These are phyloP conservation scores for Synanthedon andrenaeformis DNA, from an alignment of 2,888 invertebrate species.

Conservation along the genomic window DNA sequence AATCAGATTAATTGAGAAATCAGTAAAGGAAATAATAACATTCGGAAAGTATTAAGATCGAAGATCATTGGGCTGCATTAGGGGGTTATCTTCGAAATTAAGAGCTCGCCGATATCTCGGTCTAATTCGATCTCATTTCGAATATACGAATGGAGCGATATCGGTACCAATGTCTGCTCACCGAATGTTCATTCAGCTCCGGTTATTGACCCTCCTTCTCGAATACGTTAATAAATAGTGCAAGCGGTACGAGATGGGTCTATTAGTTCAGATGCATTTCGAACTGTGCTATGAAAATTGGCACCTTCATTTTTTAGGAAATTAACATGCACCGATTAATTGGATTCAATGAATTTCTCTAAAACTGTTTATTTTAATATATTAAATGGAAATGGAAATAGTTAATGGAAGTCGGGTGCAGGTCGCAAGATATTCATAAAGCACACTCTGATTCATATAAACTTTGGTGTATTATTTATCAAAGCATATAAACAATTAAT, in stretches of 20 bases:
- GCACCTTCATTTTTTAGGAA: slow-evolving; percentile 2
- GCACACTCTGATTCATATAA: too few relatives aligned
- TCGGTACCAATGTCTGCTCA: slow-evolving; percentile 18
- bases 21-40: slow-evolving; percentile 3
- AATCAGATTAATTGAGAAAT: neutral
- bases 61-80: slow-evolving; percentile 44
- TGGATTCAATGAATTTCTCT: neutral
- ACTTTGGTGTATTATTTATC: too few relatives aligned
- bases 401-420: too few relatives aligned
- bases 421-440: too few relatives aligned
- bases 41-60: slow-evolving; percentile 14
- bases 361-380: too few relatives aligned
- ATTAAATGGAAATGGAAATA: too few relatives aligned
- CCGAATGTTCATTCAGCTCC: slow-evolving; percentile 25
- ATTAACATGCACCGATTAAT: slow-evolving; percentile 3
- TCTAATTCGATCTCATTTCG: slow-evolving; percentile 54
- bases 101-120: slow-evolving; percentile 48
- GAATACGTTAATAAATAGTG: slow-evolving; percentile 53
- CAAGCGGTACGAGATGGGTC: slow-evolving; percentile 48
- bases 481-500: too few relatives aligned
- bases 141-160: slow-evolving; percentile 30
- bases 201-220: slow-evolving; percentile 49
- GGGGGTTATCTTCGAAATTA: slow-evolving; percentile 58
- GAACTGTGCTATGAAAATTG: slow-evolving; percentile 7
- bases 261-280: slow-evolving; percentile 27